These are phyloP conservation scores for Acleris holmiana DNA, from an alignment of 2,888 invertebrate species.

Conservation along the genomic window DNA sequence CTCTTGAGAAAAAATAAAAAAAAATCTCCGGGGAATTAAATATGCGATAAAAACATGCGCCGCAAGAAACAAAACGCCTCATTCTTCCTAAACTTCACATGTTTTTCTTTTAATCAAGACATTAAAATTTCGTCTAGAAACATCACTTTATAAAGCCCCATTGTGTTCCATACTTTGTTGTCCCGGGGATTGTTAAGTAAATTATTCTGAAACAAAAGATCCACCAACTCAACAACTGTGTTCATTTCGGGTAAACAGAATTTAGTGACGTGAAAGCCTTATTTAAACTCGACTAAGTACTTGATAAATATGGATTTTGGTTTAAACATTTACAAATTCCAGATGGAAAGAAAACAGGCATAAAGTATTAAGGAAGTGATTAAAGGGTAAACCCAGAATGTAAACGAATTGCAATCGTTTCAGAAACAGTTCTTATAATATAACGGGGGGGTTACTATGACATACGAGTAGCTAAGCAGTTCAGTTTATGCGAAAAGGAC, in stretches of 20 bases:
- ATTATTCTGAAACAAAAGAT: conserved; percentile 24
- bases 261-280: conserved; percentile 21
- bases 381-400: too few relatives aligned
- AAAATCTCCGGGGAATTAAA: too few relatives aligned
- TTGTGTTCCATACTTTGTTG: conserved; percentile 29
- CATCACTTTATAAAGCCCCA: conserved; percentile 23
- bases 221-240: conserved; percentile 16
- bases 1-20: too few relatives aligned
- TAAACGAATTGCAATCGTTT: too few relatives aligned
- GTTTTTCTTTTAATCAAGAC: background rate
- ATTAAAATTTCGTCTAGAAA: conserved; percentile 11
- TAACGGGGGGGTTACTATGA: too few relatives aligned
- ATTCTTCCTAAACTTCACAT: background rate
- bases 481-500: too few relatives aligned
- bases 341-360: too few relatives aligned
- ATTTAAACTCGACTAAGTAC: conserved; percentile 15
- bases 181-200: conserved; percentile 28
- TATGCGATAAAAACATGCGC: background rate
- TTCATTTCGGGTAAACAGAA: conserved; percentile 19
- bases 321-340: too few relatives aligned
- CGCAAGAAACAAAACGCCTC: background rate
- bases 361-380: too few relatives aligned
- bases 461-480: too few relatives aligned
- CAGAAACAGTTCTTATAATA: too few relatives aligned
- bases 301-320: conserved; percentile 2